Base-by-base conservation (phyloP, 1,140 invertebrate species). In the Drosophila cardini region DNA sequence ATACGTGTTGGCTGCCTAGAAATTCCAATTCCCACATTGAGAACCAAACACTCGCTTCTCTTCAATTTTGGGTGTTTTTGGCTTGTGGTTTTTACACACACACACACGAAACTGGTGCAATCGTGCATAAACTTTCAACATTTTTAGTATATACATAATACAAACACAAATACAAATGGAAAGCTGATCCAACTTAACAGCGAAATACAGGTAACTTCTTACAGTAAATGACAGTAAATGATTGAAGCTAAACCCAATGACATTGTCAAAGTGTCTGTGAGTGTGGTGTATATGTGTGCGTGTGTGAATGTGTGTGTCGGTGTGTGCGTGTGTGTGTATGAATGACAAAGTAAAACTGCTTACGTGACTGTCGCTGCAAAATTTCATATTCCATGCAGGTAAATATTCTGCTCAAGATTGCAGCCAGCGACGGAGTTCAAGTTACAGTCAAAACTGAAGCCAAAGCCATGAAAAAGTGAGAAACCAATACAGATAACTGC, bases 191-290 rank as follows among this genome's bases (percentile, higher is more conserved):
- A 55, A 40, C 38, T n/a, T 40, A 40, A 13, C 11, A 40, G 13
- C 38, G 11, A 40, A 62, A 57, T 62, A 42, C 76, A 83, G 80
- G 80, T 84, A 79, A 78, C 76, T 78, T 32, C 67, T 62, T 69
- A 57, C 46, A 80, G 84, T 89, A 87, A 87, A 87, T 87, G 84
- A 89, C 84, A 87, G 84, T 87, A 87, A 87, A 87, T 87, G 84
- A 87, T 87, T 83, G 80, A 87, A 89, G 78, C 74, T 80, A 50
- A 74, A 40, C 57, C 60, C 46, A 60, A 55, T 34, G 48, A 21
- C 26, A 21, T 26, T 26, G 42, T 32, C 34, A 18, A 21, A 48
- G 48, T 62, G 26, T 40, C 38, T 55, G 50, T 56, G 55, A 60
- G 43, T 45, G 73, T 57, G 30, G 11, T 34, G 34, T 40, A 11